Base-by-base conservation (phyloP, 2,797 vertebrate species). In the Todus mexicanus region DNA sequence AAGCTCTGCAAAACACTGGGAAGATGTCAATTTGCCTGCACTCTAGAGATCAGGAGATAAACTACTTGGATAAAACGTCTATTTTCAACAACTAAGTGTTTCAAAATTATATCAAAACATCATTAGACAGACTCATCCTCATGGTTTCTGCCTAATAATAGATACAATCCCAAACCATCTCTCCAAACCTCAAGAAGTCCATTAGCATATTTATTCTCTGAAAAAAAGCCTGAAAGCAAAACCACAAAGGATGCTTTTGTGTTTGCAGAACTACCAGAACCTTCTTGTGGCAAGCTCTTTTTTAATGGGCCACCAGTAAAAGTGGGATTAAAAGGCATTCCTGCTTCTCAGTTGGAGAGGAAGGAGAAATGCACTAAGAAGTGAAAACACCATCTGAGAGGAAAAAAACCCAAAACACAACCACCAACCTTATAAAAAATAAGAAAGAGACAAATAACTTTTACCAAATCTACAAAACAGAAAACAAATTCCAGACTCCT, bases 11-110 rank as follows among this genome's bases (percentile, higher is more conserved):
- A 27, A 77, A 27, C 9, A 17, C 40, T 14, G 7, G 16, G n/a
- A 45, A n/a, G 25, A 13, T 1, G 3, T 15, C 0, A 0, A 18
- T 60, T 45, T 40, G 15, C 37, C n/a, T 29, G 25, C 19, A 6
- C 21, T 64, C 11, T 43, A 68, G 37, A 2, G 0, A 81, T n/a
- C 31, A 64, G 21, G 21, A 60, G 21, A 33, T 25, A 87, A 69
- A 6, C 27, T 53, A 17, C 23, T 31, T 23, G 20, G 23, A 33
- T 22, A 47, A 57, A 86, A 33, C 12, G 31, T 65, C 45, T 16
- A 19, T 27, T 57, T 45, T 43, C 21, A 37, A 45, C 19, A 76
- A 22, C 27, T 15, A 25, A 19, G 2, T 9, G 11, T 20, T 50
- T 56, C 40, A 48, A 48, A 59, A 57, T 37, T 17, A n/a, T 1